A percentile compares a stretch with the other conserved stretches of the same genome.
Evolutionary conservation across 2,888 invertebrate genomes (phyloP).

Genomic region (Electrophaes corylata): DNA sequence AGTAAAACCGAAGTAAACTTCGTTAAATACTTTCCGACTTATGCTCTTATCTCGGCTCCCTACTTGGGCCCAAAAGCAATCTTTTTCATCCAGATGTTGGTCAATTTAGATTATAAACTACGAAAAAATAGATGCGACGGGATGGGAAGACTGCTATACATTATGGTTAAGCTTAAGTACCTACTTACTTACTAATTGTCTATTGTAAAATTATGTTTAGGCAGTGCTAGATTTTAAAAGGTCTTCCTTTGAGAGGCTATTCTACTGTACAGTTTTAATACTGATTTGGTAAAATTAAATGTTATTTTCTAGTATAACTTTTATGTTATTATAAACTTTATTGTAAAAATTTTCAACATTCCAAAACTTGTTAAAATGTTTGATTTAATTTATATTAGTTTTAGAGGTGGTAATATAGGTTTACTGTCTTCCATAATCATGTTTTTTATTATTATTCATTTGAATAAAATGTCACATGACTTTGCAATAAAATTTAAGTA

Average conservation of each 20-base stretch:
- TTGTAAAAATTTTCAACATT: constrained; percentile 21
- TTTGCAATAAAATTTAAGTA: neutral
- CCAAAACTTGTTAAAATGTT: constrained; percentile 13
- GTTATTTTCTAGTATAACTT: too few relatives aligned
- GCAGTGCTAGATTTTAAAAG: constrained; percentile 23
- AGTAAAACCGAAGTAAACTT: neutral
- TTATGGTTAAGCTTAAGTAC: neutral
- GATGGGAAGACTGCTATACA: neutral
- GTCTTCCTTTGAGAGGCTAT: constrained; percentile 46
- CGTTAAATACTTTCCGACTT: neutral
- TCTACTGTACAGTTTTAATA: constrained; percentile 28
- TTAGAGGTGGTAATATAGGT: constrained; percentile 13
- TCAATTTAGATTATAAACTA: too few relatives aligned
- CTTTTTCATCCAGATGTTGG: too few relatives aligned
- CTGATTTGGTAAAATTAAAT: constrained; percentile 30
- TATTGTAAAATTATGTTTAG: constrained; percentile 1
- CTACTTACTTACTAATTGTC: neutral
- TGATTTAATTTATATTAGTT: constrained; percentile 17
- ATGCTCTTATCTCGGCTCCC: too few relatives aligned
- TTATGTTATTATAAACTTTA: constrained; percentile 2
- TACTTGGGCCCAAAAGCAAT: too few relatives aligned
- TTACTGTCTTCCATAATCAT: constrained; percentile 24
- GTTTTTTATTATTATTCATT: constrained; percentile 3
- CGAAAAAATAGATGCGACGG: neutral
- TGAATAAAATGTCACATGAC: constrained; percentile 5